phyloP scores from a whole-genome alignment of 2,113 vertebrate species.

The Cinclus cinclus region DNA sequence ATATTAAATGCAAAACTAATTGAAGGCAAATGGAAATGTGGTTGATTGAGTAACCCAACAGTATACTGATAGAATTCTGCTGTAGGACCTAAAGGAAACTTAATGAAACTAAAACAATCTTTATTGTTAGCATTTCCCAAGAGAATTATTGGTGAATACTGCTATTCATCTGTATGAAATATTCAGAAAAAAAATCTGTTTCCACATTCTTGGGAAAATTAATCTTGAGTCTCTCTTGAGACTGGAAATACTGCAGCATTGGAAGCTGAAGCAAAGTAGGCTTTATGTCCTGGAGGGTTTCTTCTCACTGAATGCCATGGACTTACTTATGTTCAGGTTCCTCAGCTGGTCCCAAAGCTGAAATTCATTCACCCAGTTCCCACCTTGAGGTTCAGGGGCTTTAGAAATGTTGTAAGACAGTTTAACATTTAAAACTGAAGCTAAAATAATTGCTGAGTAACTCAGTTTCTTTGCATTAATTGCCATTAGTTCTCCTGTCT shows the following conservation, averaged over 20 bases:
- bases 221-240: not conserved
- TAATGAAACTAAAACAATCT: not conserved
- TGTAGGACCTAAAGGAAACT: not conserved
- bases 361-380: not conserved
- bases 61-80: not conserved
- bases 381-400: not conserved
- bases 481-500: not conserved
- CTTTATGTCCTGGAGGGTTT: not conserved
- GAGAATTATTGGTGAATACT: not conserved
- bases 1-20: not conserved
- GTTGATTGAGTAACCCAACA: not conserved
- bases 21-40: not conserved
- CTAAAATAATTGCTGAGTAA: not conserved
- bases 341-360: not conserved
- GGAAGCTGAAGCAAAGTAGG: not conserved
- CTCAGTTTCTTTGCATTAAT: not conserved
- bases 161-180: not conserved
- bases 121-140: not conserved
- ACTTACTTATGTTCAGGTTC: not conserved
- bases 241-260: not conserved
- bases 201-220: not conserved
- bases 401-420: not conserved
- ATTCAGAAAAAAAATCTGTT: not conserved
- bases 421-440: not conserved
- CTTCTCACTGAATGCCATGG: not conserved